Base-by-base conservation (phyloP, 2,888 invertebrate species). In the Torymus texanus region DNA sequence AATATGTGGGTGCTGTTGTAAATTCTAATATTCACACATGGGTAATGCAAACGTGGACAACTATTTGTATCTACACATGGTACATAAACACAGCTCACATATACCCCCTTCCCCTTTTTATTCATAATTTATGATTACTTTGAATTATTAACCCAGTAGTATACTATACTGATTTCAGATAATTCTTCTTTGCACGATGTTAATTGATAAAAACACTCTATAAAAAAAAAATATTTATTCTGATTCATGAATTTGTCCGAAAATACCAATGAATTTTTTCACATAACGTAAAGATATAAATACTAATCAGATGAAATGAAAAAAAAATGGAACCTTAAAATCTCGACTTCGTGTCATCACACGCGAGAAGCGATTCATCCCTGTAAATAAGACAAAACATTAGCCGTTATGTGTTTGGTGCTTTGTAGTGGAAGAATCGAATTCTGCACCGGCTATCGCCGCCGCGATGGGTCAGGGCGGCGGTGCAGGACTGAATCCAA, bases 361-460 rank as follows among this genome's bases (percentile, higher is more conserved):
- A 71, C 70, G 56, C 61, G 41, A 68, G 8, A 73, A 68, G 50
- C 14, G 51, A 72, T 65, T 68, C n/a, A 53, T 58, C 55, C 14
- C 29, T 86, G 85, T 85, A 85, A 84, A 85, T 85, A 86, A 84
- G 82, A 41, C 41, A 78, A 85, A 83, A 82, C 80, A 83, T 83
- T 80, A 85, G 83, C 83, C 83, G 85, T 87, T 85, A 73, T 80
- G 53, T 80, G 14, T 78, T 82, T 82, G 82, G 71, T 82, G 66
- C 84, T 88, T 88, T 88, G 78, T 88, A 90, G 90, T 89, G 89
- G 90, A 90, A 85, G 90, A 90, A 87, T 89, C 89, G 77, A 89
- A 88, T 86, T 89, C 89, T 83, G 87, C 88, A 75, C 89, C 89
- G 86, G 86, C 86, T 84, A 88, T 90, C 85, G 86, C 87, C 85